These are phyloP conservation scores for Drosophila lini DNA, from an alignment of 1,140 invertebrate genomes.

Conservation along the genomic window DNA sequence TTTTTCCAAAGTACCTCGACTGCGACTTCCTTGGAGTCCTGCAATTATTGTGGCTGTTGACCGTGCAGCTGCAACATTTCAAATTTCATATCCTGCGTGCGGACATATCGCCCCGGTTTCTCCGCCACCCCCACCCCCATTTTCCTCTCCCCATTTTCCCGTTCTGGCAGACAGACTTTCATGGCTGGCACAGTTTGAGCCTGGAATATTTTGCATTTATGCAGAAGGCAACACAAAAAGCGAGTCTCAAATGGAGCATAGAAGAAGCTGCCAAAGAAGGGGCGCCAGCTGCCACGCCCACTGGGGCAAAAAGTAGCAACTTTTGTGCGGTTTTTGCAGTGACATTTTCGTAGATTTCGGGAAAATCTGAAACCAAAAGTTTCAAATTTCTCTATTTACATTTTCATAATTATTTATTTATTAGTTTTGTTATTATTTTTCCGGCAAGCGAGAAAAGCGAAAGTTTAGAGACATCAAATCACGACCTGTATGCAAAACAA, in stretches of 20 bases:
- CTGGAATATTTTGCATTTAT: slow-evolving; percentile 77
- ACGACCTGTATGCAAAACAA: slow-evolving; percentile 7
- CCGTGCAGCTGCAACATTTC: slow-evolving; percentile 60
- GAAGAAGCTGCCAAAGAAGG: slow-evolving; percentile 34
- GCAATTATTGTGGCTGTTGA: slow-evolving; percentile 33
- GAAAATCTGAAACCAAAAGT: background rate
- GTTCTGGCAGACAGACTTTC: slow-evolving; percentile 44
- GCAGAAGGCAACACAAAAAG: slow-evolving; percentile 54
- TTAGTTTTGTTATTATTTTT: background rate
- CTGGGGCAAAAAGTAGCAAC: slow-evolving; percentile 40
- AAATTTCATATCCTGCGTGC: slow-evolving; percentile 55
- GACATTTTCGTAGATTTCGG: slow-evolving; percentile 63
- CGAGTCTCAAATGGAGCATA: slow-evolving; percentile 58
- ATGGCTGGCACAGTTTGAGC: slow-evolving; percentile 67
- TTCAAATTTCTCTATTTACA: background rate
- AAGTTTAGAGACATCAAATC: background rate
- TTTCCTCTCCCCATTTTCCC: background rate
- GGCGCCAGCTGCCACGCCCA: slow-evolving; percentile 44
- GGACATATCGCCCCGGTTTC: slow-evolving; percentile 49
- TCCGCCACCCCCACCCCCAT: background rate
- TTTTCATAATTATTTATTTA: background rate
- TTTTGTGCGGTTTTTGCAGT: slow-evolving; percentile 70
- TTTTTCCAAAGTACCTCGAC: background rate
- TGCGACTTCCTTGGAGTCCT: background rate
- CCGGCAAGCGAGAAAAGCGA: background rate